Percentiles rank a stretch among this genome's conserved stretches.
phyloP scores from a whole-genome alignment of 2,888 invertebrate species.

The Thymelicus sylvestris region DNA sequence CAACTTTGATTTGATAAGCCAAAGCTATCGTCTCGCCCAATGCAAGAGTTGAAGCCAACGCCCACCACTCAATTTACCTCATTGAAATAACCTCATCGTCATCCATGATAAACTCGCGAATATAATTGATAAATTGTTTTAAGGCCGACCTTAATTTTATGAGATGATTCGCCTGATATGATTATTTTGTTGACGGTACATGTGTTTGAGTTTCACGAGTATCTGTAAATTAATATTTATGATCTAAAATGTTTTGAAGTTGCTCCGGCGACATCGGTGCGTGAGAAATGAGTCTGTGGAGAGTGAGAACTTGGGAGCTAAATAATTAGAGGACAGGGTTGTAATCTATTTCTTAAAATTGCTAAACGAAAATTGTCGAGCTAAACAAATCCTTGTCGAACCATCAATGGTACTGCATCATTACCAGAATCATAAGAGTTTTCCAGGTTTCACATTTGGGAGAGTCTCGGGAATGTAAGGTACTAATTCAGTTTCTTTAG shows the following conservation, averaged over 20 bases:
- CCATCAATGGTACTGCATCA: too few species aligned
- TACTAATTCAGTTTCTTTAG: too few species aligned
- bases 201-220: background rate
- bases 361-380: too few species aligned
- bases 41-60: conserved; percentile 28
- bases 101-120: conserved; percentile 38
- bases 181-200: conserved; percentile 3
- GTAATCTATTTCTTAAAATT: too few species aligned
- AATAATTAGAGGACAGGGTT: too few species aligned
- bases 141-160: conserved; percentile 32
- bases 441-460: too few species aligned
- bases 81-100: conserved; percentile 43
- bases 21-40: conserved; percentile 11
- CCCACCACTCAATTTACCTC: conserved; percentile 51
- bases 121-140: conserved; percentile 39
- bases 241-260: conserved; percentile 1
- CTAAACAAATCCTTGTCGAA: too few species aligned
- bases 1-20: conserved; percentile 22
- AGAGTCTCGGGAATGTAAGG: too few species aligned
- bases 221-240: background rate
- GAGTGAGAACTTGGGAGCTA: background rate
- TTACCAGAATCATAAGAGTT: too few species aligned
- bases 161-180: conserved; percentile 5
- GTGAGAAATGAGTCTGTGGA: background rate
- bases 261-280: background rate